These are phyloP conservation scores for Drosophila macrothrix DNA, from an alignment of 2,888 invertebrate species.

Conservation along the genomic window DNA sequence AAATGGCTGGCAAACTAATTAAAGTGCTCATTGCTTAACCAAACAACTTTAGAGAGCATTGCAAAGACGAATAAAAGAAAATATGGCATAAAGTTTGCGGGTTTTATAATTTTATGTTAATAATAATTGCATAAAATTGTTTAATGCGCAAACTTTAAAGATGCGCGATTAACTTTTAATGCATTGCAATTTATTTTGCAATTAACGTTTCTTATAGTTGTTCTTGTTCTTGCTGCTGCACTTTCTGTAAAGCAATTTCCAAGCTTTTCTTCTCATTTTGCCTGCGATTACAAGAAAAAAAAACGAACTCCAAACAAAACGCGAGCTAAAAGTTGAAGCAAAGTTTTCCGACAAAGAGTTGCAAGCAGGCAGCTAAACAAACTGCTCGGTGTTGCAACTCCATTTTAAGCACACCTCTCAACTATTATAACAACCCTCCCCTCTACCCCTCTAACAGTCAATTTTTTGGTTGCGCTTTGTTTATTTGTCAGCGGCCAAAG, in stretches of 20 bases:
- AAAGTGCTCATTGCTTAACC: slow-evolving; percentile 58
- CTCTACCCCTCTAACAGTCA: not conserved
- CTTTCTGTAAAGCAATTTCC: slow-evolving; percentile 62
- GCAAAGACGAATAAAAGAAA: not conserved
- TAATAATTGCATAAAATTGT: slow-evolving; percentile 32
- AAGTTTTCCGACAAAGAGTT: slow-evolving; percentile 75
- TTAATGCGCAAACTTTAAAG: slow-evolving; percentile 19
- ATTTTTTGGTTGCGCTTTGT: slow-evolving; percentile 47
- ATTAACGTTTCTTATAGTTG: slow-evolving; percentile 53
- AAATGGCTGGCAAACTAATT: slow-evolving; percentile 57
- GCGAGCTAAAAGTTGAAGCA: slow-evolving; percentile 55
- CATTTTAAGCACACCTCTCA: slow-evolving; percentile 14
- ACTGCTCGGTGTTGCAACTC: slow-evolving; percentile 44
- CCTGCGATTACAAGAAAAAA: slow-evolving; percentile 10
- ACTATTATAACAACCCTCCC: not conserved
- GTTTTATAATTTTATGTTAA: slow-evolving; percentile 19
- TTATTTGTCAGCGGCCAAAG: slow-evolving; percentile 73
- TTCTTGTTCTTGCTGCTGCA: slow-evolving; percentile 25
- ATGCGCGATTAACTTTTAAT: slow-evolving; percentile 66
- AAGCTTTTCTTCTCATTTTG: slow-evolving; percentile 36
- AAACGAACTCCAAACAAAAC: slow-evolving; percentile 24
- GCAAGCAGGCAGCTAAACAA: slow-evolving; percentile 74
- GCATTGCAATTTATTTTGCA: slow-evolving; percentile 72
- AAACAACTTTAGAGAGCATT: slow-evolving; percentile 42
- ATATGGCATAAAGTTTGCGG: not conserved